Evolutionary conservation across 2,113 vertebrate species (phyloP), one percentile per base, ranked within the genome.

Genomic region (Microtus richardsoni): DNA sequence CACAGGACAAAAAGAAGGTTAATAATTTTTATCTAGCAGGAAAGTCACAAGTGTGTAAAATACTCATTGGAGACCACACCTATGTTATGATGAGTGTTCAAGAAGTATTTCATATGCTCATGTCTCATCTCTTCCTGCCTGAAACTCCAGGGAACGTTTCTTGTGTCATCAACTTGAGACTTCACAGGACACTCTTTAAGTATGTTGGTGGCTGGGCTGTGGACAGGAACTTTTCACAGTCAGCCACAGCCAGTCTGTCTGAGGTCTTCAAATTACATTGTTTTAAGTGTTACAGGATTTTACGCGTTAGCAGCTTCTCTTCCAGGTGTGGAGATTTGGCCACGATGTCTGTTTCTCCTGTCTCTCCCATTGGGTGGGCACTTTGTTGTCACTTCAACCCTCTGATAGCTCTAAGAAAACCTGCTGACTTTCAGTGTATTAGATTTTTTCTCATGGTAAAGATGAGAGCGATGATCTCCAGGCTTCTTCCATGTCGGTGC

Each of bases 371-470:
- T 87, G 77, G 11, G 13, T 7, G 49, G 66, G 30, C 12, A 33
- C 1, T 94, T 89, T 68, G 7, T 13, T 83, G 7, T 88, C 47
- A 64, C n/a, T 41, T 89, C 80, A 93, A 14, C 66, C 44, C 68
- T 95, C 47, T 89, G 75, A 90, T 22, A 36, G 10, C n/a, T 79
- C 39, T 44, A 58, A 93, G 79, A 75, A 94, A 84, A 88, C 26
- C 60, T 52, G 62, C 54, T 83, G 64, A 73, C n/a, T 94, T 90
- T 91, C 60, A 92, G 17, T 86, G 78, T 78, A 19, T 73, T 93
- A 14, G 16, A 17, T 3, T 73, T 54, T 90, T 94, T 75, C 80
- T 77, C 58, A 1, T 66, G 75, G 6, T 88, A 86, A 89, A 78
- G 41, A 93, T 75, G 19, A 62, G 7, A 94, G 22, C 12, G 19